Percentiles rank a stretch among this genome's conserved stretches.
Conservation (phyloP, 2,113 vertebrate genomes). For the Chamaetylas fuelleborni region DNA sequence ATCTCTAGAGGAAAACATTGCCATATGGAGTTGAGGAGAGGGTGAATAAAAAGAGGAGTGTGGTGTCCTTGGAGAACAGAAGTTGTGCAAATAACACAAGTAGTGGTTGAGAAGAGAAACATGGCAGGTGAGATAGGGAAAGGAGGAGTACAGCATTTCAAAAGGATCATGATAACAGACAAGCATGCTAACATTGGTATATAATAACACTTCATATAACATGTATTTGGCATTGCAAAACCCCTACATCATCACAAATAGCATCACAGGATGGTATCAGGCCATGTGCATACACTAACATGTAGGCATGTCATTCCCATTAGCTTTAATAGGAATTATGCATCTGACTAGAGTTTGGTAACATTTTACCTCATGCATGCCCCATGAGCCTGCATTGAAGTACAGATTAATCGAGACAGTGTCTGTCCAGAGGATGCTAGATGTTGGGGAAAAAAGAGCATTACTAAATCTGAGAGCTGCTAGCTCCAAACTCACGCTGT, state of each 20-base stretch:
- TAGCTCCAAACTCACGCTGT: not conserved
- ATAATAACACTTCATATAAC: not conserved
- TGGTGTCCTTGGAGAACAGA: not conserved
- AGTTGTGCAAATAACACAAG: not conserved
- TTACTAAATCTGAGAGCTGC: not conserved
- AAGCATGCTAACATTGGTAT: not conserved
- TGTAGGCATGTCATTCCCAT: not conserved
- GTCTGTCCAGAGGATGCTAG: not conserved
- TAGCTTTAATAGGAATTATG: not conserved
- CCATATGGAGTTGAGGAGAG: not conserved
- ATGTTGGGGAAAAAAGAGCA: not conserved
- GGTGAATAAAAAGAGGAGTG: rapidly evolving
- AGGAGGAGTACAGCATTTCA: not conserved
- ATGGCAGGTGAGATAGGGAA: not conserved
- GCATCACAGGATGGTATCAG: not conserved
- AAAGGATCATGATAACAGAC: not conserved
- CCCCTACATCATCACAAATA: not conserved
- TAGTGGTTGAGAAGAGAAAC: not conserved
- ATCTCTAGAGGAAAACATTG: not conserved
- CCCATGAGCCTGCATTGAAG: not conserved
- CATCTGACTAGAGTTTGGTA: not conserved
- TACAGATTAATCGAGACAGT: not conserved
- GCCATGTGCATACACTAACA: not conserved
- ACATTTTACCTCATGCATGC: not conserved
- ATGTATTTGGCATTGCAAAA: not conserved